These are phyloP conservation scores for Percopsis transmontana DNA, from an alignment of 2,113 vertebrate genomes.

Conservation along the genomic window DNA sequence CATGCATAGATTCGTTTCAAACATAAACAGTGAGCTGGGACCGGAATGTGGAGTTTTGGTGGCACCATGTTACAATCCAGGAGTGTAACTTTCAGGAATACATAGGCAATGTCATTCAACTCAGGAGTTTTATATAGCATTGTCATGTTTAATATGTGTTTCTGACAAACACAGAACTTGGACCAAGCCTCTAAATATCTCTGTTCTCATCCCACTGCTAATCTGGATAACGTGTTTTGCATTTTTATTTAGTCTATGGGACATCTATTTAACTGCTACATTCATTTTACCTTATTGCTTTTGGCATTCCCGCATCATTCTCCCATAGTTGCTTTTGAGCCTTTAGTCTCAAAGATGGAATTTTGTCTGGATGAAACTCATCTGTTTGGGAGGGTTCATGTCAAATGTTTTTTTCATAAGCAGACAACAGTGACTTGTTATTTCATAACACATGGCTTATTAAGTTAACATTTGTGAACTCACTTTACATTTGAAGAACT, in stretches of 20 bases:
- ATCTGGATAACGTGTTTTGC: conserved; percentile 26
- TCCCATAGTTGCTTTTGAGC: conserved; percentile 1
- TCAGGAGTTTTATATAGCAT: too few species aligned
- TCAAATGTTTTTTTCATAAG: conserved; percentile 25
- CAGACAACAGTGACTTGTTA: too few species aligned
- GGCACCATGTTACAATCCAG: too few species aligned
- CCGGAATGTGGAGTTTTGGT: too few species aligned
- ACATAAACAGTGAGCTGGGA: too few species aligned
- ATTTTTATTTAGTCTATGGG: neutral
- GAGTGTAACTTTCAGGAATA: too few species aligned
- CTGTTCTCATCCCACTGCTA: neutral
- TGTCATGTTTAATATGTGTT: neutral
- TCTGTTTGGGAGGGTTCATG: neutral
- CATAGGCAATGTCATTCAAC: too few species aligned
- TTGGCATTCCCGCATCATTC: conserved; percentile 38
- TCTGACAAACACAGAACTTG: conserved; percentile 22
- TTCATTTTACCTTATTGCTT: conserved; percentile 33
- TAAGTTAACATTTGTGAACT: neutral
- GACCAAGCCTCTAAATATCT: conserved; percentile 1
- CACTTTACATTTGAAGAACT: conserved; percentile 12
- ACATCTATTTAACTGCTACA: neutral
- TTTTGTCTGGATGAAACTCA: conserved; percentile 5
- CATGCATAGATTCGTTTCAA: too few species aligned
- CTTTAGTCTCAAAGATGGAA: conserved; percentile 9
- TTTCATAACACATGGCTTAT: neutral